Percentiles rank a stretch among this genome's conserved stretches.
Evolutionary conservation across 2,888 invertebrate species (phyloP).

Genomic region (Melieria omissa): DNA sequence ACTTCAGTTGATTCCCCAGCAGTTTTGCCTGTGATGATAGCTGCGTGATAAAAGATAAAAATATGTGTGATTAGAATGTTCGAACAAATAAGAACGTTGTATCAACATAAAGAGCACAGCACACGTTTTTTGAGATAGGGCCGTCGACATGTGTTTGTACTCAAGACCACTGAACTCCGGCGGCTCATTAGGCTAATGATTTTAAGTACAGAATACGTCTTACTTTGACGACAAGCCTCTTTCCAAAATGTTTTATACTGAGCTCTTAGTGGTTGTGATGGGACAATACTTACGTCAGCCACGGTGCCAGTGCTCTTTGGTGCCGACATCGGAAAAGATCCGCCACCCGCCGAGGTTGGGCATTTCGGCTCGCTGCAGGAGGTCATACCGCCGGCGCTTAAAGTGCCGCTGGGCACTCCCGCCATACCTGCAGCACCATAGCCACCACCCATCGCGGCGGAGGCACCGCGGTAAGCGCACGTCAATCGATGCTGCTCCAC

Average conservation of each 20-base stretch:
- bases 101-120: no score
- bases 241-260: no score
- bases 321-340: neutral
- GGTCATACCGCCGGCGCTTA: neutral
- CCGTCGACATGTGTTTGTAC: no score
- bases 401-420: no score
- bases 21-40: conserved; percentile 63
- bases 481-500: conserved; percentile 79
- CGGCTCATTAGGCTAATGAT: no score
- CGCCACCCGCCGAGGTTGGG: neutral
- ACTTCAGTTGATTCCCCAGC: conserved; percentile 68
- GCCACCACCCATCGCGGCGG: conserved; percentile 20
- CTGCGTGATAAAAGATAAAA: conserved; percentile 47
- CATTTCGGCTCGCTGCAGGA: conserved; percentile 18
- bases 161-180: no score
- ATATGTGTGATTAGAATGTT: neutral
- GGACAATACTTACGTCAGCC: conserved; percentile 29
- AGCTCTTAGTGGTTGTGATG: no score
- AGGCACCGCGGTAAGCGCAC: conserved; percentile 66
- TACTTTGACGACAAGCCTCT: no score
- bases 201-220: no score
- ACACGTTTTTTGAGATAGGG: no score
- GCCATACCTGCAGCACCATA: conserved; percentile 51
- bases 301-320: conserved; percentile 1
- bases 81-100: neutral